Evolutionary conservation across 2,888 invertebrate genomes (phyloP), one percentile per base, ranked within the genome.

Genomic region (Timema cristinae): DNA sequence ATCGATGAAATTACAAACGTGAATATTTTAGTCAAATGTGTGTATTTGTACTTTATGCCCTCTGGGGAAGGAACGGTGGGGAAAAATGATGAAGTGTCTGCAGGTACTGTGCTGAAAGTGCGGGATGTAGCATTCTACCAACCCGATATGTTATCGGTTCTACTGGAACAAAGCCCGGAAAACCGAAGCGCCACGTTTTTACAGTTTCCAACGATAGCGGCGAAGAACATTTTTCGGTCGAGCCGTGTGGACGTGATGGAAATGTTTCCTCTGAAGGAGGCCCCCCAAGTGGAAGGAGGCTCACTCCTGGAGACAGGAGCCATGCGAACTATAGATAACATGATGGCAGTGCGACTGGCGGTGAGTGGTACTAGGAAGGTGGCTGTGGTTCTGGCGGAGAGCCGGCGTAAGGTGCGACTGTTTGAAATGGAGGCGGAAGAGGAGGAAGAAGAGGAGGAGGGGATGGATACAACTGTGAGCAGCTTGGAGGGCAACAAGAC

Each of bases 371-470:
- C 90, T 7, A 82, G 91, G 51, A 91, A 92, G 83, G 94, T 97
- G 9, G 91, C 94, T 9, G 92, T 95, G 59, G 89, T 97, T 67
- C 84, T 96, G 59, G 91, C 93, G 15, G 91, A 92, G 77, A 93
- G 88, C 77, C 85, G 86, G 70, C 88, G 93, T 73, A 92, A 94
- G 81, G 91, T 97, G 63, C 86, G 94, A 74, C 86, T 96, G 67
- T 93, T 93, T 80, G 95, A 97, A 82, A 95, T 95, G 90, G 97
- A 97, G 84, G 92, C 91, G 0, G 96, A 96, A 79, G 95, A 94
- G 48, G 93, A 93, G 72, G 94, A 94, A 72, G 96, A 97, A 75
- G 95, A 95, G 71, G 92, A 92, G 54, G 91, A 91, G 69, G 76
- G 56, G 9, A 88, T 82, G 6, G 85, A 85, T 32, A 83, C 81